Percentiles rank a stretch among this genome's conserved stretches.
phyloP scores from a whole-genome alignment of 2,113 vertebrate genomes.

The Oreochromis spilurus region DNA sequence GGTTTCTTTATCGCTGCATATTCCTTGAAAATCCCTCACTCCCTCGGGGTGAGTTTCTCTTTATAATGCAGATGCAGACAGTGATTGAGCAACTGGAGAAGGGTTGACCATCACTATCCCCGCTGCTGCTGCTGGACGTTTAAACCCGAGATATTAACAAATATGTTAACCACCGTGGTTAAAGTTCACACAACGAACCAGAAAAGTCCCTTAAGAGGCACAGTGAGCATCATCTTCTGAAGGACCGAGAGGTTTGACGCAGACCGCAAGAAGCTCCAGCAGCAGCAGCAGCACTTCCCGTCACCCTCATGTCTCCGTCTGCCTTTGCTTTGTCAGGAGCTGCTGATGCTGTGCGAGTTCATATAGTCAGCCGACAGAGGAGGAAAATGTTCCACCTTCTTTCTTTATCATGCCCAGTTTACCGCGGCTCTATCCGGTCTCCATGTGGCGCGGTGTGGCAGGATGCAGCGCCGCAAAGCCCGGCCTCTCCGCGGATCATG shows the following conservation, averaged over 20 bases:
- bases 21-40: neutral
- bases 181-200: neutral
- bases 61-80: conserved; percentile 50
- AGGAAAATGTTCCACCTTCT: conserved; percentile 15
- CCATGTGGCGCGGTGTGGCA: conserved; percentile 23
- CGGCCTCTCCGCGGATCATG: conserved; percentile 50
- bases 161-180: neutral
- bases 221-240: conserved; percentile 42
- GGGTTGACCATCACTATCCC: conserved; percentile 50
- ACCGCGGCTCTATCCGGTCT: conserved; percentile 2
- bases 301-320: conserved; percentile 23
- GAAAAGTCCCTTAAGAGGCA: conserved; percentile 27
- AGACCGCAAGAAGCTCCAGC: conserved; percentile 38
- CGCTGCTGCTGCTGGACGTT: conserved; percentile 6
- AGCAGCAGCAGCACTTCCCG: conserved; percentile 5
- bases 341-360: conserved; percentile 26
- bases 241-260: conserved; percentile 52
- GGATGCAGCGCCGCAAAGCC: conserved; percentile 19
- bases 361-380: neutral
- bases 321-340: conserved; percentile 14
- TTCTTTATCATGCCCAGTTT: neutral
- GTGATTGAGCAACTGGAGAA: conserved; percentile 41
- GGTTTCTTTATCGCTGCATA: conserved; percentile 33
- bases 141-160: conserved; percentile 4
- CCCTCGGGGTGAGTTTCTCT: conserved; percentile 14